Evolutionary conservation across 2,113 vertebrate genomes (phyloP).

Genomic region (Rhagologus leucostigma): DNA sequence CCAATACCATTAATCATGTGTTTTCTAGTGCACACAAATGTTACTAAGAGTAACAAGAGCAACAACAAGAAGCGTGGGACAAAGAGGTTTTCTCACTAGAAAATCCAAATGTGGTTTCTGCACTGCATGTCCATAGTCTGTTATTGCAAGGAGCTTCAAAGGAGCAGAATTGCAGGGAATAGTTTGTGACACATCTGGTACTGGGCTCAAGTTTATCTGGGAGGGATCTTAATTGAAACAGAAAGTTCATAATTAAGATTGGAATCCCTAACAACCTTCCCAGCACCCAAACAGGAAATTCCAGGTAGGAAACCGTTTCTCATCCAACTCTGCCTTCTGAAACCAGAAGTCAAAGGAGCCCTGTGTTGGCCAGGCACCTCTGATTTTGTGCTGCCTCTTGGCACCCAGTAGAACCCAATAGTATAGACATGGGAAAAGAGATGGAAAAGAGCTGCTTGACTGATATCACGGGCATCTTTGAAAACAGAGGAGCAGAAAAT

Average conservation of each 20-base stretch:
- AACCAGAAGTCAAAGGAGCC: background rate
- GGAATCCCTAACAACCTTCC: background rate
- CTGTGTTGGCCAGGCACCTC: background rate
- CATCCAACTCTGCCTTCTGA: background rate
- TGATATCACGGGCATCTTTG: background rate
- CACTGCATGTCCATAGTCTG: background rate
- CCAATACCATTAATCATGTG: background rate
- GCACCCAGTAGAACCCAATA: background rate
- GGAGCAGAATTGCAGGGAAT: background rate
- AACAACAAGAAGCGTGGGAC: background rate
- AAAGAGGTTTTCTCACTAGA: background rate
- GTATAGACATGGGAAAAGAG: fast-evolving
- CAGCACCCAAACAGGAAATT: slow-evolving; percentile 19
- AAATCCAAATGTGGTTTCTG: background rate
- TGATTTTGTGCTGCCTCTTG: background rate
- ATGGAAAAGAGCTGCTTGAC: background rate
- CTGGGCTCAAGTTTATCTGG: background rate
- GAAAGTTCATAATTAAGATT: background rate
- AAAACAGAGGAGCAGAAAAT: background rate
- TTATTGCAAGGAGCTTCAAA: background rate
- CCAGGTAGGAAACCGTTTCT: background rate
- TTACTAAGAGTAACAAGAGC: background rate
- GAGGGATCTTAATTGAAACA: slow-evolving; percentile 22
- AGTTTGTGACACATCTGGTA: background rate
- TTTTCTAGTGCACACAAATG: background rate